phyloP scores from a whole-genome alignment of 2,113 vertebrate genomes.

The Zosterops hypoxanthus region DNA sequence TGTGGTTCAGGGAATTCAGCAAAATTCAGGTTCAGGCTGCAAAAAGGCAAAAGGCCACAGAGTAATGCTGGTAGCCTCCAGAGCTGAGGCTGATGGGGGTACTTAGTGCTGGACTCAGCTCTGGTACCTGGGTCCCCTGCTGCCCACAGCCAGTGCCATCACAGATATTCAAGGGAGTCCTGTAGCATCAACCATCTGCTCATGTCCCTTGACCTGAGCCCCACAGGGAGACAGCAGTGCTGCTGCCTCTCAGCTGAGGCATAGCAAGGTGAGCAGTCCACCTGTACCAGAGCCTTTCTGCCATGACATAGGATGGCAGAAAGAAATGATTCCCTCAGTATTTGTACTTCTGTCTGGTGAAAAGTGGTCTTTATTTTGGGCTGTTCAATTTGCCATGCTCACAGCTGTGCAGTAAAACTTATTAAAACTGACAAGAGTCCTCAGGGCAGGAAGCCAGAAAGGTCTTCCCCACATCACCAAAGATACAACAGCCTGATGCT shows the following conservation, averaged over 20 bases:
- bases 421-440: slow-evolving; percentile 57
- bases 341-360: not conserved
- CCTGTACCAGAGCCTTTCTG: not conserved
- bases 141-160: not conserved
- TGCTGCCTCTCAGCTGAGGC: not conserved
- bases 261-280: not conserved
- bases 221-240: not conserved
- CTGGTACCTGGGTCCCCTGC: not conserved
- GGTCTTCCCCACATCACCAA: slow-evolving; percentile 18
- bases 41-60: not conserved
- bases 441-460: slow-evolving; percentile 42
- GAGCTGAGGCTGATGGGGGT: not conserved
- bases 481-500: not conserved
- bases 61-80: not conserved
- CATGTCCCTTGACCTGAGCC: not conserved
- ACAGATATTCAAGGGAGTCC: not conserved
- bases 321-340: not conserved
- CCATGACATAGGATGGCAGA: not conserved
- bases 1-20: not conserved
- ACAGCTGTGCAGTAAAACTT: slow-evolving; percentile 21
- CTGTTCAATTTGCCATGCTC: slow-evolving; percentile 29
- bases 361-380: slow-evolving; percentile 20
- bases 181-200: not conserved
- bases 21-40: not conserved
- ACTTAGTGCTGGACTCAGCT: not conserved